Conservation (phyloP, 1,140 invertebrate species). For the Manduca sexta region DNA sequence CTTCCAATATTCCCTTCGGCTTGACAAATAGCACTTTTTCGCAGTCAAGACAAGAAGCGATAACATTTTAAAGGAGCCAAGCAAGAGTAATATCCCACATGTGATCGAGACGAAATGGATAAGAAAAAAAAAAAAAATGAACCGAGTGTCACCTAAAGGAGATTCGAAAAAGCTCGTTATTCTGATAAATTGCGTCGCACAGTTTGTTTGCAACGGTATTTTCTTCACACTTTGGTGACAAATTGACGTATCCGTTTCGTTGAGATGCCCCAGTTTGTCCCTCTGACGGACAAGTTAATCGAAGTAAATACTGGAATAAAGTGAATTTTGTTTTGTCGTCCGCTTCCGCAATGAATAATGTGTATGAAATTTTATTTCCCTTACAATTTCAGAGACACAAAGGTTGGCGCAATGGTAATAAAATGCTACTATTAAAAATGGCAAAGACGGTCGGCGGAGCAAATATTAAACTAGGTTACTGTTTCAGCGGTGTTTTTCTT, state of each 20-base stretch:
- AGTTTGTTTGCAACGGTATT: constrained; percentile 36
- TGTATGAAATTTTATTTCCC: too few relatives aligned
- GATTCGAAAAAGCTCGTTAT: constrained; percentile 65
- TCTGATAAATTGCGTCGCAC: constrained; percentile 57
- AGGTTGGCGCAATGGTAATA: too few relatives aligned
- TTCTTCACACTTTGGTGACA: constrained; percentile 13
- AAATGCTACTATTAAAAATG: too few relatives aligned
- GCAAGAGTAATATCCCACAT: constrained; percentile 52
- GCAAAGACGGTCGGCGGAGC: too few relatives aligned
- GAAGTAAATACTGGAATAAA: constrained; percentile 2
- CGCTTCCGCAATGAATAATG: too few relatives aligned
- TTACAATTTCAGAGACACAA: too few relatives aligned
- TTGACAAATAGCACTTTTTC: constrained; percentile 52
- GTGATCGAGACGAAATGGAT: constrained; percentile 58
- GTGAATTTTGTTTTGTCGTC: too few relatives aligned
- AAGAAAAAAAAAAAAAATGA: constrained; percentile 67
- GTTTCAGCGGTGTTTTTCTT: too few relatives aligned
- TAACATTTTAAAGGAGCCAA: constrained; percentile 47
- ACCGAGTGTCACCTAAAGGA: constrained; percentile 59
- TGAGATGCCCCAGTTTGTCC: constrained; percentile 8
- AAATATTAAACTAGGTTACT: too few relatives aligned
- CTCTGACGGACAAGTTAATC: constrained; percentile 9
- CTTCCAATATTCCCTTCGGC: constrained; percentile 10
- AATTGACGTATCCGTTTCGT: constrained; percentile 19
- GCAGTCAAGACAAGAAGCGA: constrained; percentile 35